phyloP scores from a whole-genome alignment of 2,888 invertebrate genomes.

The Neocrepidodera transversa region DNA sequence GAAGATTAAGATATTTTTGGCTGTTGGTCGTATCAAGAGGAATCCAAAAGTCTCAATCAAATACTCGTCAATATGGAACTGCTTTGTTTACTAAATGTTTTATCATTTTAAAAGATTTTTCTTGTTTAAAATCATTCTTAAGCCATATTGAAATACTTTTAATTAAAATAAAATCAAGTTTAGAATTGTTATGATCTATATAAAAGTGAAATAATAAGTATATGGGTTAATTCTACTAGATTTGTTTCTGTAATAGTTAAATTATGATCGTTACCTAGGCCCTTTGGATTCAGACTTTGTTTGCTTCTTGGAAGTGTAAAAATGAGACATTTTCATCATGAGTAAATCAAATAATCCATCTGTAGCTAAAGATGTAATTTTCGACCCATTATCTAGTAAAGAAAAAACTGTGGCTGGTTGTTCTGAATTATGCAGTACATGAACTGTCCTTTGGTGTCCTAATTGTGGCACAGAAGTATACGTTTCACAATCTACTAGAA shows the following conservation, averaged over 20 bases:
- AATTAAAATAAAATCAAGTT: no score
- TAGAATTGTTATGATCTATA: no score
- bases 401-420: conserved; percentile 95
- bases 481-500: conserved; percentile 94
- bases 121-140: no score
- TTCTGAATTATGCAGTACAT: conserved; percentile 95
- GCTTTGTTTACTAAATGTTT: no score
- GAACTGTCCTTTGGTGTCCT: conserved; percentile 82
- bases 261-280: conserved; percentile 63
- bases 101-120: no score
- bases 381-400: conserved; percentile 85
- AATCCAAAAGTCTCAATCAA: no score
- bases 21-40: no score
- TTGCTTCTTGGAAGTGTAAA: conserved; percentile 89
- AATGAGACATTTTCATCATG: conserved; percentile 86
- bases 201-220: no score
- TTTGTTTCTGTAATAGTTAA: background rate
- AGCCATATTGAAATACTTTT: no score
- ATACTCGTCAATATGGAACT: no score
- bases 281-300: conserved; percentile 88
- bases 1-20: no score
- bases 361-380: conserved; percentile 86
- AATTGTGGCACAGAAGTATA: conserved; percentile 81
- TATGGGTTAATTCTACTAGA: no score
- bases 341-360: conserved; percentile 90